Evolutionary conservation across 53 echinoderm and acorn worm genomes (phyloP).

Genomic region (Crossaster papposus): DNA sequence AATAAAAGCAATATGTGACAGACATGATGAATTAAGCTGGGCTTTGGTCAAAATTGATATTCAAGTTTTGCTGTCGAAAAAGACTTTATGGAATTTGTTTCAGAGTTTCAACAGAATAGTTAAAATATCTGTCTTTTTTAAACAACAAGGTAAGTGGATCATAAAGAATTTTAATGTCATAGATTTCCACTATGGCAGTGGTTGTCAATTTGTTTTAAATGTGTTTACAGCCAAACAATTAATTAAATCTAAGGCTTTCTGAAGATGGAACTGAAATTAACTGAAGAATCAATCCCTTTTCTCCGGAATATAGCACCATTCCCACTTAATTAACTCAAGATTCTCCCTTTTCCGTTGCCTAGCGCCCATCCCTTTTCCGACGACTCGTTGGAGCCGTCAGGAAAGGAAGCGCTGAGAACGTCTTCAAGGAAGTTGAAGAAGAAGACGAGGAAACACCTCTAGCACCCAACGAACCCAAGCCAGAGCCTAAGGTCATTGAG

Average conservation of each 20-base stretch:
- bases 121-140: not conserved
- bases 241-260: too few species aligned
- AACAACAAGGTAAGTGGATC: not conserved
- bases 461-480: constrained; percentile 48
- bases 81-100: not conserved
- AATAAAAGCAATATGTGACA: too few species aligned
- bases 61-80: too few species aligned
- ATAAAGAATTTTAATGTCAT: too few species aligned
- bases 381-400: constrained; percentile 85
- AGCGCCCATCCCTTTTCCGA: constrained; percentile 84
- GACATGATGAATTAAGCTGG: too few species aligned
- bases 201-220: too few species aligned
- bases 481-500: constrained; percentile 52
- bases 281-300: too few species aligned
- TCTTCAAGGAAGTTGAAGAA: constrained; percentile 54
- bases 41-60: too few species aligned
- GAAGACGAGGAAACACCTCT: constrained; percentile 49
- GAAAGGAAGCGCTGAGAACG: constrained; percentile 55
- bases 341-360: not conserved
- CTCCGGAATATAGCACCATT: too few species aligned
- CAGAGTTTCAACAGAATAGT: not conserved
- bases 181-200: too few species aligned
- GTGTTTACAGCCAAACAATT: too few species aligned
- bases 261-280: not conserved
- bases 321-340: not conserved